Conservation (phyloP, 2,113 vertebrate genomes). For the Ailurus styani region DNA sequence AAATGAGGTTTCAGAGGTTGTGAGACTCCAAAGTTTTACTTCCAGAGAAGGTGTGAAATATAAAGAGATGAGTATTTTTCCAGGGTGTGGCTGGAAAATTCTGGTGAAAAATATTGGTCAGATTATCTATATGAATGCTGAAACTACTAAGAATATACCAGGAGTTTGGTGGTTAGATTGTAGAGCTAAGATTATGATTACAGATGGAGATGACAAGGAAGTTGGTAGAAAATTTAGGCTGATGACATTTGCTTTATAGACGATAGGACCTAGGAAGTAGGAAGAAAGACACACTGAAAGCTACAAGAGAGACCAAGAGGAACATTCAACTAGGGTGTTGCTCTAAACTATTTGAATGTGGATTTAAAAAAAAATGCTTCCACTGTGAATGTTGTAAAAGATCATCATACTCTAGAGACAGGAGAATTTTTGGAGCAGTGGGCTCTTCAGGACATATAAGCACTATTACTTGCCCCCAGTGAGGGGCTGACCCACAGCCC, state of each 20-base stretch:
- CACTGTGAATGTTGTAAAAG: background rate
- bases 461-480: background rate
- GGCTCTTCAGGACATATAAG: background rate
- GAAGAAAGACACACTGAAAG: background rate
- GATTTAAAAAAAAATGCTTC: background rate
- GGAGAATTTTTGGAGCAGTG: background rate
- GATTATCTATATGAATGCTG: background rate
- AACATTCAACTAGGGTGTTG: background rate
- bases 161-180: background rate
- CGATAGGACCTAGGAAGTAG: background rate
- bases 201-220: background rate
- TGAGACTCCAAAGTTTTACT: background rate
- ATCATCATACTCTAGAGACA: background rate
- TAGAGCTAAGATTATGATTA: background rate
- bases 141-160: background rate
- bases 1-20: background rate
- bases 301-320: background rate
- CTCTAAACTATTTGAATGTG: background rate
- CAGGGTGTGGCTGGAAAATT: background rate
- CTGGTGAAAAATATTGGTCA: background rate
- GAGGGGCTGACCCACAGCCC: accelerated
- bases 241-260: background rate
- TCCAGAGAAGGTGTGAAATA: background rate
- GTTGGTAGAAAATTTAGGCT: background rate
- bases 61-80: background rate